Conservation (phyloP, 2,888 invertebrate genomes). For the Macaria liturata region DNA sequence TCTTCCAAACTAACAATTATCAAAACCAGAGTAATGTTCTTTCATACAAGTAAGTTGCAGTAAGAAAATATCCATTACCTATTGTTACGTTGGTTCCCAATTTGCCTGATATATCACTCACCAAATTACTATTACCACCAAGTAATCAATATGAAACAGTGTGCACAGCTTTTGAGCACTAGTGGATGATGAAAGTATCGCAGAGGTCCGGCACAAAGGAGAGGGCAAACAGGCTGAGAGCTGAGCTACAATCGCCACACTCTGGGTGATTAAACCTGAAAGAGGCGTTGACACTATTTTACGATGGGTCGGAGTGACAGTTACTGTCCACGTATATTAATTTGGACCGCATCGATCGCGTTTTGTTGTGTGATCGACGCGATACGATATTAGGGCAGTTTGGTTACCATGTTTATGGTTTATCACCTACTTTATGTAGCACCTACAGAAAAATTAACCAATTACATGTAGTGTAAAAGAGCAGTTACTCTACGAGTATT, state of each 20-base stretch:
- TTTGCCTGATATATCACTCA: no score
- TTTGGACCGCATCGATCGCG: constrained; percentile 54
- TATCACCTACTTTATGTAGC: no score
- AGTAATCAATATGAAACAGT: constrained; percentile 26
- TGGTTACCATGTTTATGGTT: not conserved
- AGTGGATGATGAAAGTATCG: constrained; percentile 69
- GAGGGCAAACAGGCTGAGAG: constrained; percentile 64
- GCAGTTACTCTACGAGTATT: no score
- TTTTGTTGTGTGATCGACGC: constrained; percentile 15
- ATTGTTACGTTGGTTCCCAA: no score
- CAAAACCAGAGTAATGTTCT: no score
- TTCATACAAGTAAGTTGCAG: no score
- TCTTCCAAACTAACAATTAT: no score
- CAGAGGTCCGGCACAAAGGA: constrained; percentile 74
- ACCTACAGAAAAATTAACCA: no score
- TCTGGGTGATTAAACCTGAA: constrained; percentile 79
- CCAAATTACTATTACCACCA: constrained; percentile 9
- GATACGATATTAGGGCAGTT: constrained; percentile 1
- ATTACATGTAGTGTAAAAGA: no score
- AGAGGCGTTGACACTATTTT: constrained; percentile 80
- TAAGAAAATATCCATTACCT: no score
- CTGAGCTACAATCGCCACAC: constrained; percentile 75
- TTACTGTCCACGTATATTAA: constrained; percentile 61
- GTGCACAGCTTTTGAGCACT: constrained; percentile 19
- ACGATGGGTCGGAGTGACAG: constrained; percentile 52